A percentile compares a stretch with the other conserved stretches of the same genome.
Evolutionary conservation across 2,113 vertebrate species (phyloP).

Genomic region (Pseudorectes ferrugineus): DNA sequence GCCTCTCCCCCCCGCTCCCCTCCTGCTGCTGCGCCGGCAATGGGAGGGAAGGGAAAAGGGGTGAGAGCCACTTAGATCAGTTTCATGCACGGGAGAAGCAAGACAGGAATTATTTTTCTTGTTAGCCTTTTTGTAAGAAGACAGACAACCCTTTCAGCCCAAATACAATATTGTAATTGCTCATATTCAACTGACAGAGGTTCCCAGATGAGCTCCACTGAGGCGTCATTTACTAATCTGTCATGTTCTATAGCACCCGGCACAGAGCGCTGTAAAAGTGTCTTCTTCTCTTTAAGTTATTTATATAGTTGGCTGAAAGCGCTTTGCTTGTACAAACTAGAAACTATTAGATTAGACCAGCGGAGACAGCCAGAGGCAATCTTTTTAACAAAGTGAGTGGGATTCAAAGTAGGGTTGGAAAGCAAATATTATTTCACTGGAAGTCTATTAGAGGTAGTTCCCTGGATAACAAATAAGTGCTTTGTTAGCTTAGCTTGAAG

Average conservation of each 20-base stretch:
- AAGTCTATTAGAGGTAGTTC: constrained; percentile 79
- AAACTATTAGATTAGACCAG: constrained; percentile 85
- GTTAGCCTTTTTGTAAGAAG: constrained; percentile 65
- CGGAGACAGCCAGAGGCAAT: constrained; percentile 83
- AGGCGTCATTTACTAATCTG: constrained; percentile 74
- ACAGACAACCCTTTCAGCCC: constrained; percentile 71
- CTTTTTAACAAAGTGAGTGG: constrained; percentile 82
- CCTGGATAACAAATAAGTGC: constrained; percentile 75
- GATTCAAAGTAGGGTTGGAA: constrained; percentile 83
- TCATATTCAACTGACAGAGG: constrained; percentile 69
- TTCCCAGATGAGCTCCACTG: constrained; percentile 69
- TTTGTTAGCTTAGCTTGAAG: constrained; percentile 81
- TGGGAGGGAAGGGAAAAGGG: not conserved
- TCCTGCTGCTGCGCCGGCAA: not conserved
- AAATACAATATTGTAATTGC: constrained; percentile 74
- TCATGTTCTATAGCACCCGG: constrained; percentile 72
- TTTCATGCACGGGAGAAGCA: constrained; percentile 41
- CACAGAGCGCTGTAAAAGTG: constrained; percentile 68
- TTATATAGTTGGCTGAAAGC: constrained; percentile 81
- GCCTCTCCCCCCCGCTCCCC: not conserved
- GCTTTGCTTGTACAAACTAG: constrained; percentile 84
- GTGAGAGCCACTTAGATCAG: not conserved
- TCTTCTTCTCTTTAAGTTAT: constrained; percentile 79
- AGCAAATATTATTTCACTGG: constrained; percentile 85
- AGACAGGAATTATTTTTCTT: constrained; percentile 66